phyloP scores from a whole-genome alignment of 2,888 invertebrate species.

The Augochlorella aurata region DNA sequence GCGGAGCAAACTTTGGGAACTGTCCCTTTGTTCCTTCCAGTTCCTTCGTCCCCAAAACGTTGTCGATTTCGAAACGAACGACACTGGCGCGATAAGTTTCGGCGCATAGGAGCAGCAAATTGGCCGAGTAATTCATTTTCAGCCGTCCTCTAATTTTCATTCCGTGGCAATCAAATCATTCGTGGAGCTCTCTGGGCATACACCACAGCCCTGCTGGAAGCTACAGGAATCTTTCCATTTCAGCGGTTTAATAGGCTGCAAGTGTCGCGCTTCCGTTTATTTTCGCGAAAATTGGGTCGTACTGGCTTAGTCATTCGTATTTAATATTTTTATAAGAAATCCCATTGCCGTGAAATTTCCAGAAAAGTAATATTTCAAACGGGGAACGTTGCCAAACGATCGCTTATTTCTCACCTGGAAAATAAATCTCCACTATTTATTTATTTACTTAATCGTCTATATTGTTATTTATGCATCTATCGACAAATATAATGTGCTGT shows the following conservation, averaged over 20 bases:
- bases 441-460: too few species aligned
- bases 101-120: slow-evolving; percentile 46
- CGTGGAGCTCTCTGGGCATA: not conserved
- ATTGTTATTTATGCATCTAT: too few species aligned
- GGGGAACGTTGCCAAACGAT: not conserved
- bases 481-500: too few species aligned
- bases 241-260: slow-evolving; percentile 34
- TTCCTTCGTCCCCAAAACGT: not conserved
- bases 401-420: too few species aligned
- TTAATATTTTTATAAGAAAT: not conserved
- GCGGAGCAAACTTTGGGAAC: slow-evolving; percentile 24
- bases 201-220: slow-evolving; percentile 1
- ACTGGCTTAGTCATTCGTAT: not conserved
- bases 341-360: not conserved
- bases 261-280: slow-evolving; percentile 20
- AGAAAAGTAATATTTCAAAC: not conserved
- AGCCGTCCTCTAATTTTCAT: slow-evolving; percentile 34
- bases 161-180: slow-evolving; percentile 30
- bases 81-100: slow-evolving; percentile 20
- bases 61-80: slow-evolving; percentile 22
- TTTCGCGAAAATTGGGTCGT: slow-evolving; percentile 26
- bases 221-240: slow-evolving; percentile 20
- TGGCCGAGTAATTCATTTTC: slow-evolving; percentile 51
- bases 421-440: too few species aligned
- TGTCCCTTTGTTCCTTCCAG: slow-evolving; percentile 40